Evolutionary conservation across 2,113 vertebrate genomes (phyloP).

Genomic region (Coreoperca whiteheadi): DNA sequence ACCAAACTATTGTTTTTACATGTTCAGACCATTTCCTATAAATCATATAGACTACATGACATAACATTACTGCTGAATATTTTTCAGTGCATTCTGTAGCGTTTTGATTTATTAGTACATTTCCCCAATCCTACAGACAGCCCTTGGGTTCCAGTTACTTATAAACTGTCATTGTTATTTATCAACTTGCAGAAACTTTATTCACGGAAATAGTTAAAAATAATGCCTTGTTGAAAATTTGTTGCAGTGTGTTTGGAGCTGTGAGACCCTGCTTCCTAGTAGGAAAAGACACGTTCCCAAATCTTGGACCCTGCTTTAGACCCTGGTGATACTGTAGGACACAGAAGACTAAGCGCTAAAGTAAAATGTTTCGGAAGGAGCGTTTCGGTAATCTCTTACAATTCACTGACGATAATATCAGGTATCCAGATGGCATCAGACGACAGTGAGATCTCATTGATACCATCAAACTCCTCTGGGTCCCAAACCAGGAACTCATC

Average conservation of each 20-base stretch:
- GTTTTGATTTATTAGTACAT: neutral
- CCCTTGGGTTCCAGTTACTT: neutral
- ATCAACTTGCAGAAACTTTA: neutral
- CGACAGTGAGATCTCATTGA: slow-evolving; percentile 88
- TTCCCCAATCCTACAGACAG: neutral
- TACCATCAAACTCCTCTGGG: slow-evolving; percentile 86
- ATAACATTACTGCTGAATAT: neutral
- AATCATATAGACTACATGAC: too few relatives aligned
- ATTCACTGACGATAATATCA: slow-evolving; percentile 87
- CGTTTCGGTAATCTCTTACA: slow-evolving; percentile 73
- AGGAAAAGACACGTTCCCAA: neutral
- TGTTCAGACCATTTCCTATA: too few relatives aligned
- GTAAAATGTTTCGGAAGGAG: neutral
- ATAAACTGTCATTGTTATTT: neutral
- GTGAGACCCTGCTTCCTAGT: too few relatives aligned
- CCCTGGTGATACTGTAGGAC: neutral
- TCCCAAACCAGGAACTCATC: slow-evolving; percentile 90
- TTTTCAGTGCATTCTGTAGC: neutral
- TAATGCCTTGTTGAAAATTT: neutral
- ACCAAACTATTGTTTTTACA: neutral
- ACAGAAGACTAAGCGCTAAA: neutral
- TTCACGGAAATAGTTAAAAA: too few relatives aligned
- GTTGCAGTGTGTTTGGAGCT: neutral
- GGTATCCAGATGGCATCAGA: slow-evolving; percentile 87
- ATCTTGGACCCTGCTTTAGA: neutral